phyloP scores from a whole-genome alignment of 2,113 vertebrate species.

The Leptosomus discolor region DNA sequence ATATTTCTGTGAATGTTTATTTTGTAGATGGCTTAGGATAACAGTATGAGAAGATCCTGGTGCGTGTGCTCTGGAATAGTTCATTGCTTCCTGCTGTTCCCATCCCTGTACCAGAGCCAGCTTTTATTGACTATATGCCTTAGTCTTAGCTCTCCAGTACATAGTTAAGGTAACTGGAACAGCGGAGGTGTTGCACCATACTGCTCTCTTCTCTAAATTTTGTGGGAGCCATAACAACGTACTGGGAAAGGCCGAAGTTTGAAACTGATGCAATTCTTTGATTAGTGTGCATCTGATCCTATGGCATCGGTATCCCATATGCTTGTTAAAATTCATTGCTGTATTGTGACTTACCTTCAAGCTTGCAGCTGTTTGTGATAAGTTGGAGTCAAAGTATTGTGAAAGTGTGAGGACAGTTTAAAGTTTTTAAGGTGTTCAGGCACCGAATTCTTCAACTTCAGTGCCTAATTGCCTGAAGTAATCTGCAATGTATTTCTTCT shows the following conservation, averaged over 20 bases:
- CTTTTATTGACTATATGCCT: not conserved
- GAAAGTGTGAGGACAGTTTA: not conserved
- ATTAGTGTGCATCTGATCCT: not conserved
- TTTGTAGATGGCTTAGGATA: not conserved
- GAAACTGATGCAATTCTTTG: not conserved
- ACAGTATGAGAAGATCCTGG: not conserved
- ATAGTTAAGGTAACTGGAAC: not conserved
- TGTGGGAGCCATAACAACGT: not conserved
- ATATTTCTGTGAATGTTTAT: not conserved
- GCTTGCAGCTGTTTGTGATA: not conserved
- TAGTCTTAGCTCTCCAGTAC: not conserved
- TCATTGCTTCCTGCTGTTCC: not conserved
- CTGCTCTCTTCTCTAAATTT: not conserved
- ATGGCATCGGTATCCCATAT: not conserved
- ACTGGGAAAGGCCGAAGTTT: not conserved
- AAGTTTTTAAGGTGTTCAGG: not conserved
- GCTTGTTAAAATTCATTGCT: not conserved
- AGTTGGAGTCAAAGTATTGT: slow-evolving; percentile 11
- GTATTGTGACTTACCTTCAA: not conserved
- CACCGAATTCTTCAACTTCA: not conserved
- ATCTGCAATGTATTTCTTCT: not conserved
- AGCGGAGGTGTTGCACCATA: not conserved
- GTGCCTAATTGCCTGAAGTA: not conserved
- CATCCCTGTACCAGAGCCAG: not conserved
- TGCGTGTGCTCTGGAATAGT: not conserved